Evolutionary conservation across 2,113 vertebrate species (phyloP), one percentile per base, ranked within the genome.

Genomic region (Rhombomys opimus): DNA sequence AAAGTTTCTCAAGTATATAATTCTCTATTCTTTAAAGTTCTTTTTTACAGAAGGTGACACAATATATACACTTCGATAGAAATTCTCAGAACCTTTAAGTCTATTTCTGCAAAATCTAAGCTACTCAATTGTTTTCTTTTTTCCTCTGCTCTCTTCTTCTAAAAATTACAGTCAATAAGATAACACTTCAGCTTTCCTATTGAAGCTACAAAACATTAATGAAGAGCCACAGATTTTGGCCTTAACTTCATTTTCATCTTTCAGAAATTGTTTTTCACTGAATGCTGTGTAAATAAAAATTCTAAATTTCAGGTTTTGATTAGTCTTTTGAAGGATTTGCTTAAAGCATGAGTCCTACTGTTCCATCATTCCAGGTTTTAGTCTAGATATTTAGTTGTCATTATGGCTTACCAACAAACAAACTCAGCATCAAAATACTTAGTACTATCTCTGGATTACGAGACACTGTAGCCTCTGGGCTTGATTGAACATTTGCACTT

Each of bases 301-400:
- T 57, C n/a, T 85, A 76, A 41, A 90, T 89, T 93, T 93, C 13
- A 93, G 30, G 38, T 82, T 89, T 96, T 80, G 54, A 87, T 67
- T 81, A 12, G 5, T n/a, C 67, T 76, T 93, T 91, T 91, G 52
- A 76, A 67, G 27, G 15, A 96, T 89, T 88, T 93, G 50, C 18
- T 90, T 93, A 88, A 77, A 63, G 78, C 84, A 76, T 0, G 11
- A 87, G 22, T 23, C 38, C 1, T 68, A 57, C 17, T 35, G 87
- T 76, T 81, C 52, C 23, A 73, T 94, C 87, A n/a, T 85, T 92
- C 70, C 67, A 54, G 87, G 46, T 85, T 30, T 63, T 52, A 13
- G 35, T 76, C 41, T 90, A 46, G 38, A 46, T 80, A 95, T 94
- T 82, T 23, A 46, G 7, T 54, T 94, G 65, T 78, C 84, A 91